Percentiles rank a stretch among this genome's conserved stretches.
Evolutionary conservation across 2,797 vertebrate genomes (phyloP).

Genomic region (Garrulus glandarius): DNA sequence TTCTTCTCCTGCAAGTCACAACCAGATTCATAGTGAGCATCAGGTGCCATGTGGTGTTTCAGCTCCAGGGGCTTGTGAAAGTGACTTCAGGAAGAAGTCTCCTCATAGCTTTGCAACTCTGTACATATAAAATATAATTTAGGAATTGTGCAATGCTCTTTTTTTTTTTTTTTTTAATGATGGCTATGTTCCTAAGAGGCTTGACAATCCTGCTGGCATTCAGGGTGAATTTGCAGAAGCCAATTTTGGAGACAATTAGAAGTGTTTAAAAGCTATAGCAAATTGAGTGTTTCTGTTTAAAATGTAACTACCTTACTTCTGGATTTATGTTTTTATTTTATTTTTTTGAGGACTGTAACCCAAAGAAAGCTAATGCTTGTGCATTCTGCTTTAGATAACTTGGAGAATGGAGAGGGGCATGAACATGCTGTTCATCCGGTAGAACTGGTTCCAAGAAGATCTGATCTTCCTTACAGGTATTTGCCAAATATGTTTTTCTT

Average conservation of each 20-base stretch:
- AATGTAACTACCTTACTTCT: background rate
- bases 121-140: background rate
- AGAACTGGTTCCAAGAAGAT: slow-evolving; percentile 72
- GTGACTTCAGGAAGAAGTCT: background rate
- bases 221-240: background rate
- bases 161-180: background rate
- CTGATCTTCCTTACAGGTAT: slow-evolving; percentile 83
- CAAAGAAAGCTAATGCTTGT: slow-evolving; percentile 23
- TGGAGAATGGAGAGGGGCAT: slow-evolving; percentile 77
- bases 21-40: background rate
- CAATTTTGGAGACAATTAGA: background rate
- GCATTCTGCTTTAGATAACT: slow-evolving; percentile 77
- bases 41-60: background rate
- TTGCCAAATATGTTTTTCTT: background rate
- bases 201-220: background rate
- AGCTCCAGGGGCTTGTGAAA: background rate
- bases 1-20: background rate
- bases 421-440: slow-evolving; percentile 58
- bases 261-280: background rate
- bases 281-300: background rate
- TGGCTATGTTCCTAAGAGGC: background rate
- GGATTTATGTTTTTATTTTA: background rate
- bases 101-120: background rate
- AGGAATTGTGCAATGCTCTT: background rate
- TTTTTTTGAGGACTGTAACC: background rate